phyloP scores from a whole-genome alignment of 1,140 invertebrate genomes.

The Atta cephalotes region DNA sequence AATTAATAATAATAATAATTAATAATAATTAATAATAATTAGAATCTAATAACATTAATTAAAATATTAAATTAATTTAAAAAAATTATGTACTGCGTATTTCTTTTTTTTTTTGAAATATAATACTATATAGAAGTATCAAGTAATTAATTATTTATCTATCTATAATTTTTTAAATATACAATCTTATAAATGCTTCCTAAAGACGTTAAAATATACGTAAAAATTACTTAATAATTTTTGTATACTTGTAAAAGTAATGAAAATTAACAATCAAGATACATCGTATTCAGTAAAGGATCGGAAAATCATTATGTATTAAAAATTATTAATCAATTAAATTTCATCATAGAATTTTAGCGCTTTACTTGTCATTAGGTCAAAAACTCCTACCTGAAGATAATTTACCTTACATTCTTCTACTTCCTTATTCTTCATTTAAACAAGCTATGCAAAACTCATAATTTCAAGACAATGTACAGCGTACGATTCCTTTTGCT shows the following conservation, averaged over 20 bases:
- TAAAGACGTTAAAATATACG: too few relatives aligned
- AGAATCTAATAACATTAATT: background rate
- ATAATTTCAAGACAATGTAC: slow-evolving; percentile 38
- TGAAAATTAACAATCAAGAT: too few relatives aligned
- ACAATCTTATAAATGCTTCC: too few relatives aligned
- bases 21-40: slow-evolving; percentile 4
- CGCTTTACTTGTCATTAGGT: background rate
- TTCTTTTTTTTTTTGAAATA: too few relatives aligned
- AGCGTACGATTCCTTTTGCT: slow-evolving; percentile 34
- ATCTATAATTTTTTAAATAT: too few relatives aligned
- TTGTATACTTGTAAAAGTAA: too few relatives aligned
- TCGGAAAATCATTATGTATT: too few relatives aligned
- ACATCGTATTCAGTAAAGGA: too few relatives aligned
- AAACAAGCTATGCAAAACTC: slow-evolving; percentile 42
- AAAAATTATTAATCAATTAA: background rate
- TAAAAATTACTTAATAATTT: too few relatives aligned
- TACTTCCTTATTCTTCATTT: slow-evolving; percentile 26
- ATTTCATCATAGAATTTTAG: slow-evolving; percentile 1
- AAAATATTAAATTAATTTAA: background rate
- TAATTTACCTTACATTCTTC: slow-evolving; percentile 5
- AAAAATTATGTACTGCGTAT: background rate
- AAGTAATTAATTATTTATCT: too few relatives aligned
- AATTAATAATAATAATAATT: slow-evolving; percentile 1
- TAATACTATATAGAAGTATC: too few relatives aligned
- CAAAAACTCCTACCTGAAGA: background rate